Evolutionary conservation across 1,140 invertebrate genomes (phyloP).

Genomic region (Belonocnema kinseyi): DNA sequence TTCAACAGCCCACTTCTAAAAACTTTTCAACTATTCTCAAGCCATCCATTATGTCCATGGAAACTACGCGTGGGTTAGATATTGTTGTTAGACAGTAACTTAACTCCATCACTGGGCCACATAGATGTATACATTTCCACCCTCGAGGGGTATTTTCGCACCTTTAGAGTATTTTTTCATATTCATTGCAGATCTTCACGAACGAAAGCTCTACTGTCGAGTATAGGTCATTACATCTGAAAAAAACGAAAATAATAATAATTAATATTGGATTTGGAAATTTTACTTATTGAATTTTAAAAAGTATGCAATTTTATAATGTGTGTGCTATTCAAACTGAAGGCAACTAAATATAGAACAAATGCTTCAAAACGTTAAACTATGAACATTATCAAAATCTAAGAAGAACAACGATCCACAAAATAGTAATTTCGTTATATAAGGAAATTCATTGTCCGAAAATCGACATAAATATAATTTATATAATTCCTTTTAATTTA

Average conservation of each 20-base stretch:
- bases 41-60: slow-evolving; percentile 56
- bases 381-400: no score
- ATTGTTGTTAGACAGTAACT: slow-evolving; percentile 66
- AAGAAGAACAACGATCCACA: no score
- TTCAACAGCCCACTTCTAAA: slow-evolving; percentile 42
- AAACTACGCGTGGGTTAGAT: slow-evolving; percentile 58
- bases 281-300: no score
- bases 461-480: no score
- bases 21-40: slow-evolving; percentile 65
- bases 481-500: no score
- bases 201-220: slow-evolving; percentile 29
- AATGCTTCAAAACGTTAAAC: no score
- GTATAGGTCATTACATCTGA: slow-evolving; percentile 22
- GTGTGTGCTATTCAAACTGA: no score
- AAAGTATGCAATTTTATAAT: no score
- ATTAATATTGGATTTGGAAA: background rate
- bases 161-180: slow-evolving; percentile 60
- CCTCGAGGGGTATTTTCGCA: slow-evolving; percentile 46
- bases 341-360: no score
- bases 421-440: no score
- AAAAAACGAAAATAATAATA: slow-evolving; percentile 24
- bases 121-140: slow-evolving; percentile 58
- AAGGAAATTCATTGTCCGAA: no score
- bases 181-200: slow-evolving; percentile 57
- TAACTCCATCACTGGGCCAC: slow-evolving; percentile 58